Percentiles rank a stretch among this genome's conserved stretches.
These are phyloP conservation scores for Phyllotreta striolata DNA, from an alignment of 2,888 invertebrate genomes.

Conservation along the genomic window DNA sequence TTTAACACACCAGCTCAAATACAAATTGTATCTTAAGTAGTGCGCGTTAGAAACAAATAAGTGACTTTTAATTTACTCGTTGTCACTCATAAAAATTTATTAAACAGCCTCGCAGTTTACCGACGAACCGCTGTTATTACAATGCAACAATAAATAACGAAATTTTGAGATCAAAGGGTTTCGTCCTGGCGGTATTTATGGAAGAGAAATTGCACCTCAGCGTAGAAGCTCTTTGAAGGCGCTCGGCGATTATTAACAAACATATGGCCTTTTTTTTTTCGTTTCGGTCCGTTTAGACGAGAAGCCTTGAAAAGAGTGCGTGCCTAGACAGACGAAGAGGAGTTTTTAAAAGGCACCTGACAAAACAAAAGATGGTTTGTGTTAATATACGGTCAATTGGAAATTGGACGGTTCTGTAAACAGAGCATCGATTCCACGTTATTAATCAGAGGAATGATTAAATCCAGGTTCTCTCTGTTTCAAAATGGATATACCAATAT, in stretches of 20 bases:
- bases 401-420: neutral
- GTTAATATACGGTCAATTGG: conserved; percentile 5
- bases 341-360: conserved; percentile 18
- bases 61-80: no score
- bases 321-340: neutral
- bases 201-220: conserved; percentile 9
- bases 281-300: neutral
- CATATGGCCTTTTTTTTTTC: conserved; percentile 13
- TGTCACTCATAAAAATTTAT: no score
- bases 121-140: conserved; percentile 7
- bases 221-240: conserved; percentile 4
- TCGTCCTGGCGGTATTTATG: neutral
- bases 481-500: no score
- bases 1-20: no score
- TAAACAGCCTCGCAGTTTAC: neutral
- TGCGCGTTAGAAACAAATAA: no score
- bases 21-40: no score
- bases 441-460: neutral
- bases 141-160: neutral
- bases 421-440: neutral
- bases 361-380: conserved; percentile 19
- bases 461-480: no score
- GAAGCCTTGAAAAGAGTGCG: conserved; percentile 1
- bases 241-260: neutral
- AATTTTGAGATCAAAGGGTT: conserved; percentile 12